These are phyloP conservation scores for Gallinago media DNA, from an alignment of 2,113 vertebrate genomes.

Conservation along the genomic window DNA sequence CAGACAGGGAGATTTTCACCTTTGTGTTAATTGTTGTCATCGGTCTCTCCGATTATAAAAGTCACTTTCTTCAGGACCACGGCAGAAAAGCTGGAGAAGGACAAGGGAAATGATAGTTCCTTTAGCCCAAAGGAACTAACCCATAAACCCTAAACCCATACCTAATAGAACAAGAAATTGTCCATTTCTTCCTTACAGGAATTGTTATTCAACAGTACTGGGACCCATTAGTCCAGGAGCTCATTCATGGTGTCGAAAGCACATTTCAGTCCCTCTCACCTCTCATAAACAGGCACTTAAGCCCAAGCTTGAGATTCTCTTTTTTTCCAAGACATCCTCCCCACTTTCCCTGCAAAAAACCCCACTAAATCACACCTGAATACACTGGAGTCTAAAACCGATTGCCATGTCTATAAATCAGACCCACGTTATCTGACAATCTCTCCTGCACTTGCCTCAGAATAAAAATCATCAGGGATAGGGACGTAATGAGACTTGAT, in stretches of 20 bases:
- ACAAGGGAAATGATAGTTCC: neutral
- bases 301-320: neutral
- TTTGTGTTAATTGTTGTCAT: neutral
- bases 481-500: neutral
- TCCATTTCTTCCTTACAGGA: neutral
- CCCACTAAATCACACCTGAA: neutral
- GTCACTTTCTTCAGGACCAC: neutral
- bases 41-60: neutral
- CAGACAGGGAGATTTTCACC: neutral
- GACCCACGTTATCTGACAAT: neutral
- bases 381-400: neutral
- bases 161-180: neutral
- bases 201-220: neutral
- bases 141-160: neutral
- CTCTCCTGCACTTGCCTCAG: neutral
- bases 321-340: neutral
- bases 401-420: neutral
- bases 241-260: neutral
- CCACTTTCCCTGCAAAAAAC: neutral
- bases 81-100: neutral
- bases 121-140: neutral
- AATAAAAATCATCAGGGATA: neutral
- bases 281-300: neutral
- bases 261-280: neutral
- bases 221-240: neutral